Evolutionary conservation across 2,888 invertebrate genomes (phyloP).

Genomic region (Mythimna ferrago): DNA sequence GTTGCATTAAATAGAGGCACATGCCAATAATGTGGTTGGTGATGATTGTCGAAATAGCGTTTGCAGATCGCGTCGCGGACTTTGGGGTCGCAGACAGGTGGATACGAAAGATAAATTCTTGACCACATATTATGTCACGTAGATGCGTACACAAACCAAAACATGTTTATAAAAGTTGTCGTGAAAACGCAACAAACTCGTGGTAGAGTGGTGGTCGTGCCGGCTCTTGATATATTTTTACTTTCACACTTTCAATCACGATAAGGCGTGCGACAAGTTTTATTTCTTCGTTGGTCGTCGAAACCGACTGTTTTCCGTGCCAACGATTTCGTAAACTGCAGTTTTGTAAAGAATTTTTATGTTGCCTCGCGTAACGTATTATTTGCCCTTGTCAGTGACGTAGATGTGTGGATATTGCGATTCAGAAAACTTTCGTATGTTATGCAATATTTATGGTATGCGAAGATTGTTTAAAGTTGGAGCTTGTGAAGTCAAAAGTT

Average conservation of each 20-base stretch:
- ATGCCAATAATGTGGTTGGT: background rate
- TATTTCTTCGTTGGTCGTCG: conserved; percentile 61
- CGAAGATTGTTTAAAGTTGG: conserved; percentile 5
- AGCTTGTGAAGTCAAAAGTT: conserved; percentile 1
- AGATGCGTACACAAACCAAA: conserved; percentile 36
- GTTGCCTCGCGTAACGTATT: conserved; percentile 33
- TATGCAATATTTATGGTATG: conserved; percentile 15
- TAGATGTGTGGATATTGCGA: conserved; percentile 11
- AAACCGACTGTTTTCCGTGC: conserved; percentile 61
- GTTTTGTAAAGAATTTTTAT: conserved; percentile 52
- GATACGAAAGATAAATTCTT: background rate
- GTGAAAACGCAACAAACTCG: conserved; percentile 57
- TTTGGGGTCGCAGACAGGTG: background rate
- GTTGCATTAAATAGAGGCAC: conserved; percentile 9
- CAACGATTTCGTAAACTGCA: conserved; percentile 62
- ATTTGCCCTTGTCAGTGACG: conserved; percentile 34
- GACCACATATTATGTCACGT: conserved; percentile 13
- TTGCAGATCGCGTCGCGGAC: background rate
- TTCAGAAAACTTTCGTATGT: conserved; percentile 22
- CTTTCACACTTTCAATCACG: conserved; percentile 76
- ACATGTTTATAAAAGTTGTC: conserved; percentile 55
- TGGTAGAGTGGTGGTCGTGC: conserved; percentile 44
- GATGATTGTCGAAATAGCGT: background rate
- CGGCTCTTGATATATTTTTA: conserved; percentile 65
- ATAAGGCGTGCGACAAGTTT: conserved; percentile 66